These are phyloP conservation scores for Anoplolepis gracilipes DNA, from an alignment of 1,140 invertebrate genomes.

Conservation along the genomic window DNA sequence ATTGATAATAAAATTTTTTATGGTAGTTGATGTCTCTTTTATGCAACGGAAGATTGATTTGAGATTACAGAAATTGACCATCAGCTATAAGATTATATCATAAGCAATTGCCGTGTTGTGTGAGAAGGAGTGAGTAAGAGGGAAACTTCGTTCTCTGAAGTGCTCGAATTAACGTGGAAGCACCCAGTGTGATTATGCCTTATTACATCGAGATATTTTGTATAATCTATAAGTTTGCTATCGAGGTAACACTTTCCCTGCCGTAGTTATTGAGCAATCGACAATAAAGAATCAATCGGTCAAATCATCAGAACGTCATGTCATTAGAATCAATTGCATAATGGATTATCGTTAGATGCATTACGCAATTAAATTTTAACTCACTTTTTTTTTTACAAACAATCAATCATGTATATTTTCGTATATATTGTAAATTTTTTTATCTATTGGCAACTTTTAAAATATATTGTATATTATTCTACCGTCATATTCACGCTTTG, in stretches of 20 bases:
- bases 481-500: not conserved
- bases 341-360: conserved; percentile 5
- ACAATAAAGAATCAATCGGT: conserved; percentile 80
- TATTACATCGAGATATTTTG: conserved; percentile 68
- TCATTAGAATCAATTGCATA: conserved; percentile 48
- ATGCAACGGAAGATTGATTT: not conserved
- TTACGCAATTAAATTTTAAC: not conserved
- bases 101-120: conserved; percentile 61
- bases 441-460: not conserved
- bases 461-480: not conserved
- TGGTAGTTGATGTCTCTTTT: not conserved
- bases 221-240: conserved; percentile 78
- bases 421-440: not conserved
- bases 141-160: conserved; percentile 11
- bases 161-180: conserved; percentile 76
- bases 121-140: too few relatives aligned
- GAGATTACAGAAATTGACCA: conserved; percentile 33
- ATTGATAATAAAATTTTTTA: conserved; percentile 18
- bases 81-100: conserved; percentile 37
- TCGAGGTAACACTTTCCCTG: conserved; percentile 73
- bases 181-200: conserved; percentile 73
- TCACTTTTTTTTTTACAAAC: not conserved
- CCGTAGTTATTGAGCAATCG: conserved; percentile 77
- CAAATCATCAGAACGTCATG: conserved; percentile 59
- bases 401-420: not conserved